Conservation (phyloP, 2,797 vertebrate genomes). For the Sphaeramia orbicularis region DNA sequence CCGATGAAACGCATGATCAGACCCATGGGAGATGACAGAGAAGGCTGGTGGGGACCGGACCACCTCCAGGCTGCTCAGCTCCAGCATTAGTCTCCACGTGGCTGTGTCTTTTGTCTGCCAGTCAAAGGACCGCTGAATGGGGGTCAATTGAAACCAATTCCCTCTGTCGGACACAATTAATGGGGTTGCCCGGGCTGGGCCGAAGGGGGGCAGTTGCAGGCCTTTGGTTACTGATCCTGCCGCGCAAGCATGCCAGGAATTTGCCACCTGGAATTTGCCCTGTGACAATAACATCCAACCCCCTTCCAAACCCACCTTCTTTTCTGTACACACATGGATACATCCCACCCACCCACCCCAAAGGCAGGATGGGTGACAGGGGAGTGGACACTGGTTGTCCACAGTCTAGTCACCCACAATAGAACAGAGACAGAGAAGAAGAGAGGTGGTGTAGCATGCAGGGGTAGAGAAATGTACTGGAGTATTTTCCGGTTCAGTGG, state of each 20-base stretch:
- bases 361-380: conserved; percentile 52
- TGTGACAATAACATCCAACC: conserved; percentile 68
- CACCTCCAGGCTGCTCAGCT: conserved; percentile 80
- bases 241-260: conserved; percentile 81
- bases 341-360: conserved; percentile 57
- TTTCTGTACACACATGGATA: conserved; percentile 63
- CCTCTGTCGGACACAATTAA: conserved; percentile 85
- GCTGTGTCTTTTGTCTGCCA: conserved; percentile 87
- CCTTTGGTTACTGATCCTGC: conserved; percentile 83
- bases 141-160: conserved; percentile 89
- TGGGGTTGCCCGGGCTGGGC: conserved; percentile 74
- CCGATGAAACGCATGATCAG: conserved; percentile 72
- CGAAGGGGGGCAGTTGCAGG: conserved; percentile 62
- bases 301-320: conserved; percentile 61
- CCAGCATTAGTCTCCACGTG: conserved; percentile 87
- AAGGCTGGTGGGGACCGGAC: conserved; percentile 68
- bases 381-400: conserved; percentile 60
- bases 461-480: conserved; percentile 57
- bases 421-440: conserved; percentile 46
- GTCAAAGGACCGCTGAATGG: conserved; percentile 86
- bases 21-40: conserved; percentile 67
- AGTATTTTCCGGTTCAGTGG: conserved; percentile 66
- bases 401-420: conserved; percentile 63
- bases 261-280: conserved; percentile 77
- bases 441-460: conserved; percentile 66